These are phyloP conservation scores for Drosophila multiciliata DNA, from an alignment of 2,888 invertebrate genomes.

Conservation along the genomic window DNA sequence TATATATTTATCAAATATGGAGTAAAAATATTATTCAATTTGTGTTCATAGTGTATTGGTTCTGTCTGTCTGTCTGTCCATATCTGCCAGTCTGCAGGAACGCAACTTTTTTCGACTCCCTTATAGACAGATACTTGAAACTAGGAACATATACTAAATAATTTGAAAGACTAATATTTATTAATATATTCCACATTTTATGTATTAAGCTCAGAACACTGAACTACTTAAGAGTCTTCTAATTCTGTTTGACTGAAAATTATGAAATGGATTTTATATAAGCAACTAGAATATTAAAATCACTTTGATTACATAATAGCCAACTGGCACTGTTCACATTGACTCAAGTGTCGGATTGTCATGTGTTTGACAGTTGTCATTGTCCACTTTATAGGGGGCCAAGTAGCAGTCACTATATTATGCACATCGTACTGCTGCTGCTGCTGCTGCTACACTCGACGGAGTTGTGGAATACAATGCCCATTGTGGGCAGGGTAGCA, in stretches of 20 bases:
- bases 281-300: constrained; percentile 7
- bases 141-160: too few relatives aligned
- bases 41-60: too few relatives aligned
- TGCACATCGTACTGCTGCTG: constrained; percentile 29
- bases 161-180: not conserved
- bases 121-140: too few relatives aligned
- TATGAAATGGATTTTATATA: constrained; percentile 9
- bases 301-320: constrained; percentile 23
- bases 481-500: constrained; percentile 18
- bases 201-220: not conserved
- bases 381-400: constrained; percentile 46
- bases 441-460: constrained; percentile 20
- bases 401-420: constrained; percentile 54
- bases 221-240: not conserved
- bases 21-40: too few relatives aligned
- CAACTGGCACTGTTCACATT: constrained; percentile 10
- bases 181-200: not conserved
- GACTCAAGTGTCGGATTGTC: constrained; percentile 27
- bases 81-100: too few relatives aligned
- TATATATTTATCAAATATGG: too few relatives aligned
- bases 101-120: too few relatives aligned
- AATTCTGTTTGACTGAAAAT: not conserved
- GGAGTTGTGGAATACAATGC: constrained; percentile 48
- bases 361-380: constrained; percentile 65
- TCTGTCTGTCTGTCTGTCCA: too few relatives aligned